phyloP scores from a whole-genome alignment of 2,113 vertebrate genomes.

The Tricholaema leucomelas region DNA sequence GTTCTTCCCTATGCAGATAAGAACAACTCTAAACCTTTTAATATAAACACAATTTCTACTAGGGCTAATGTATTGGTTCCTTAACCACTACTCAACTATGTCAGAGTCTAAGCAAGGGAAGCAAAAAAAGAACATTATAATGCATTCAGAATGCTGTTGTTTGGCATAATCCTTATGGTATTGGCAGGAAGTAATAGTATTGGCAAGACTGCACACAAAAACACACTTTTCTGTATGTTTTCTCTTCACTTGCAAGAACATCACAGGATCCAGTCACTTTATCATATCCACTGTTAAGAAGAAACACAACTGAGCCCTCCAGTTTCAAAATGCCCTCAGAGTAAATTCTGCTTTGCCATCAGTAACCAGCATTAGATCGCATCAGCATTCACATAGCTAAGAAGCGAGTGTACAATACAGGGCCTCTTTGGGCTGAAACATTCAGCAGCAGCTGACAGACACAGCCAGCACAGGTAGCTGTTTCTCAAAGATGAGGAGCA shows the following conservation, averaged over 20 bases:
- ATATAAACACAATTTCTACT: not conserved
- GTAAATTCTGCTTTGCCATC: not conserved
- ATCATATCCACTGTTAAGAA: not conserved
- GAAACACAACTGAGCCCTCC: not conserved
- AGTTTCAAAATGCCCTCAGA: fast-evolving
- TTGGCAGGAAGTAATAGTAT: not conserved
- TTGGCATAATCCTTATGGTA: not conserved
- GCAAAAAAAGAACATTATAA: not conserved
- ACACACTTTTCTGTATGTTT: not conserved
- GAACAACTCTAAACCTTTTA: not conserved
- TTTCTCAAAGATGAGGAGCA: not conserved
- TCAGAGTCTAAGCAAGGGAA: not conserved
- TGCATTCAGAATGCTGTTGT: not conserved
- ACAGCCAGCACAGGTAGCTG: not conserved
- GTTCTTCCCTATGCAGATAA: not conserved
- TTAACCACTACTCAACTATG: not conserved
- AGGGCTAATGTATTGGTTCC: not conserved
- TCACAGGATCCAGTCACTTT: not conserved
- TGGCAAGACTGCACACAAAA: not conserved
- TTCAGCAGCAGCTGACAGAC: not conserved
- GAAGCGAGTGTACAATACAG: fast-evolving
- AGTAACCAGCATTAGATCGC: fast-evolving
- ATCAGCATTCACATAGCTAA: too few relatives aligned
- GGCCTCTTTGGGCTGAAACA: not conserved
- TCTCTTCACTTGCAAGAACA: not conserved